phyloP scores from a whole-genome alignment of 2,888 invertebrate genomes.

The Zygothrica quintamaculata region DNA sequence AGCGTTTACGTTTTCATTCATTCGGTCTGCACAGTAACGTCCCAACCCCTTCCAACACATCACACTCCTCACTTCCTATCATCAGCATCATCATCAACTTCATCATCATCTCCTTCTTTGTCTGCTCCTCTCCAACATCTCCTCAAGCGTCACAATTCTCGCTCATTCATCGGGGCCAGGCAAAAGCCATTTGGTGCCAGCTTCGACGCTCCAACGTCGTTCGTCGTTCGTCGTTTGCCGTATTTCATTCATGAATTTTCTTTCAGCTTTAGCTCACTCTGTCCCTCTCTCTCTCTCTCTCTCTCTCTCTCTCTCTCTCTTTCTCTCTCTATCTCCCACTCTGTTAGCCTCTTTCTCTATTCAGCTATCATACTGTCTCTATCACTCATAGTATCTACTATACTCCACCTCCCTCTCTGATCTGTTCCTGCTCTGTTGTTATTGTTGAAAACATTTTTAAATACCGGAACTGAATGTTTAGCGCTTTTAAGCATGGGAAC shows the following conservation, averaged over 20 bases:
- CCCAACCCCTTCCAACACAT: background rate
- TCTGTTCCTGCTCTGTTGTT: constrained; percentile 42
- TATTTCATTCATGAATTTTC: constrained; percentile 80
- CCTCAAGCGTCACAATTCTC: constrained; percentile 32
- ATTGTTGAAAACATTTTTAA: constrained; percentile 81
- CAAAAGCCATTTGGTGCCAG: constrained; percentile 41
- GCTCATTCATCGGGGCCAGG: constrained; percentile 38
- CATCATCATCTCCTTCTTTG: constrained; percentile 11
- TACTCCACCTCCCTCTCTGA: too few relatives aligned
- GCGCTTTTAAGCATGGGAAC: constrained; percentile 82
- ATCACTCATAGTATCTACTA: too few relatives aligned
- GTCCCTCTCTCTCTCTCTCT: constrained; percentile 6
- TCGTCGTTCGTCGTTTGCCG: constrained; percentile 51
- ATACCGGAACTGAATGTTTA: constrained; percentile 83
- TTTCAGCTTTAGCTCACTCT: constrained; percentile 61
- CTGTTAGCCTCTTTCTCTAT: constrained; percentile 8
- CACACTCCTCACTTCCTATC: constrained; percentile 1
- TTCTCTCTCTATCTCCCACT: constrained; percentile 1
- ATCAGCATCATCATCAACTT: background rate
- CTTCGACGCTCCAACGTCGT: constrained; percentile 34
- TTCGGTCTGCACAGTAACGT: constrained; percentile 35
- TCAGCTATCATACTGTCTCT: constrained; percentile 5
- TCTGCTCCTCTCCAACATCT: constrained; percentile 17
- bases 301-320: background rate
- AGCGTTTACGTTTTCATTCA: constrained; percentile 72